These are phyloP conservation scores for Subacronicta megacephala DNA, from an alignment of 2,888 invertebrate genomes.

Conservation along the genomic window DNA sequence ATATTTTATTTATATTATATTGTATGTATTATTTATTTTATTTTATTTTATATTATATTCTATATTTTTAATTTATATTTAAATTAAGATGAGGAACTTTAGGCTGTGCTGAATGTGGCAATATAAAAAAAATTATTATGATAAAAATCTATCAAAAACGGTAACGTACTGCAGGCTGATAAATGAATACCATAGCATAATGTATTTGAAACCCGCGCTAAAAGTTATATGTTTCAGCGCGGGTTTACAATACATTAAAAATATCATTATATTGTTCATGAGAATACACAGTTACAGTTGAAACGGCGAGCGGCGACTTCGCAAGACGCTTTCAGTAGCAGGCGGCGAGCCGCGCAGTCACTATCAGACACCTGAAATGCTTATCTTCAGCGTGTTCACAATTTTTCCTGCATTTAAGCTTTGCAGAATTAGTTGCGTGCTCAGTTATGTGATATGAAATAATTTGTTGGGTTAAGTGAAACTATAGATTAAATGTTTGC, in stretches of 20 bases:
- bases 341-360: slow-evolving; percentile 65
- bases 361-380: slow-evolving; percentile 57
- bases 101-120: too few relatives aligned
- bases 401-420: slow-evolving; percentile 56
- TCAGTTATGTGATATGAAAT: slow-evolving; percentile 66
- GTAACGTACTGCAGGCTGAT: too few relatives aligned
- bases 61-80: too few relatives aligned
- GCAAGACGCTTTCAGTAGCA: slow-evolving; percentile 74
- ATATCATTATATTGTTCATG: slow-evolving; percentile 70
- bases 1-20: too few relatives aligned
- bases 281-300: slow-evolving; percentile 68
- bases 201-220: slow-evolving; percentile 13
- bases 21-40: too few relatives aligned
- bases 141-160: too few relatives aligned
- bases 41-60: too few relatives aligned
- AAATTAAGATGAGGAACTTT: too few relatives aligned
- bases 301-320: slow-evolving; percentile 63
- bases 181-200: slow-evolving; percentile 6
- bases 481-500: slow-evolving; percentile 81
- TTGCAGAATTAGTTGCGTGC: slow-evolving; percentile 62
- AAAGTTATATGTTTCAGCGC: slow-evolving; percentile 59
- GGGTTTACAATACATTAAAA: too few relatives aligned
- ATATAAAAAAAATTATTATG: not conserved
- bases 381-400: slow-evolving; percentile 51
- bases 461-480: slow-evolving; percentile 74